phyloP scores from a whole-genome alignment of 2,888 invertebrate species.

The Reticulitermes lucifugus region DNA sequence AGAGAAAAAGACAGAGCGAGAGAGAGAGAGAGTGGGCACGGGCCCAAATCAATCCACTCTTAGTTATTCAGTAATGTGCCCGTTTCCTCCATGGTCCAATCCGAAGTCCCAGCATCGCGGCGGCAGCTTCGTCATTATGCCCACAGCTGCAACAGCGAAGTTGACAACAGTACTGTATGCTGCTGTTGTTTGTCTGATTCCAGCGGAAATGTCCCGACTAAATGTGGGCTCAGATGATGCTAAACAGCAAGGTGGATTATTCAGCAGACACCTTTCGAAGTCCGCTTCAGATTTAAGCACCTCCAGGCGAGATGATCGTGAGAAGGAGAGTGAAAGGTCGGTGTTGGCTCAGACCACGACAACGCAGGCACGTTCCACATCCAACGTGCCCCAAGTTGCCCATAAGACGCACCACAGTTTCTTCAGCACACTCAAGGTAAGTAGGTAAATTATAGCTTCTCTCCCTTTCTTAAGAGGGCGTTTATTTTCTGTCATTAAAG shows the following conservation, averaged over 20 bases:
- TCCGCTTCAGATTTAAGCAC: conserved; percentile 82
- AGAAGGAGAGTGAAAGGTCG: conserved; percentile 33
- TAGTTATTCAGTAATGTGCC: background rate
- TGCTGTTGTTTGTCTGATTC: conserved; percentile 38
- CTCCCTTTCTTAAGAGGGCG: no score
- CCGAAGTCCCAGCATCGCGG: conserved; percentile 7
- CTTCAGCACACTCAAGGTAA: conserved; percentile 82
- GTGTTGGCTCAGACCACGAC: conserved; percentile 33
- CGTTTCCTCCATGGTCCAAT: background rate
- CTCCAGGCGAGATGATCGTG: conserved; percentile 39
- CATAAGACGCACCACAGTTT: conserved; percentile 87
- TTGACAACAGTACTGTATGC: conserved; percentile 1
- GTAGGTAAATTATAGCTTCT: conserved; percentile 25
- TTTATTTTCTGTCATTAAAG: no score
- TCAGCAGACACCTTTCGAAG: conserved; percentile 79
- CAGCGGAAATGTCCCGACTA: conserved; percentile 56
- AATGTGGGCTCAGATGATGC: conserved; percentile 55
- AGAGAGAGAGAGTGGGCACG: no score
- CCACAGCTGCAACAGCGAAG: background rate
- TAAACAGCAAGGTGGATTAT: conserved; percentile 40
- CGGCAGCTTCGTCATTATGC: background rate
- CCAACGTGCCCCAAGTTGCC: conserved; percentile 68
- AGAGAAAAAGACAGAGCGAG: no score
- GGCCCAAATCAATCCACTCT: background rate
- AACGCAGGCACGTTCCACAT: conserved; percentile 52